These are phyloP conservation scores for Sweltsa coloradensis DNA, from an alignment of 1,140 invertebrate genomes.

Conservation along the genomic window DNA sequence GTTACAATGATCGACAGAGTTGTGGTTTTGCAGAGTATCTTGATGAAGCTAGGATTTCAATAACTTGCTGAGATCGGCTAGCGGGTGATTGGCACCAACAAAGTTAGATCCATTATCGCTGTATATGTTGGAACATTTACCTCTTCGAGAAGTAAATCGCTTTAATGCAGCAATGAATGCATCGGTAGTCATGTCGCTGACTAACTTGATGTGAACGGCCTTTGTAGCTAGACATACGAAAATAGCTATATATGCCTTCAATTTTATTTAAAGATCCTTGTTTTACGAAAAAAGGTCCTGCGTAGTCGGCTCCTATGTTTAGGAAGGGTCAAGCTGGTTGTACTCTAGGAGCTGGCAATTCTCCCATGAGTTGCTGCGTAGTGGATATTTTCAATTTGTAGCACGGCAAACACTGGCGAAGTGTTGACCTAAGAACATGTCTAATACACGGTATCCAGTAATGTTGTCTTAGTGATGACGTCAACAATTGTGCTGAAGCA, in stretches of 20 bases:
- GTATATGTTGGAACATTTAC: constrained; percentile 17
- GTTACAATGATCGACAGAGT: too few species aligned
- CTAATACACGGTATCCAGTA: background rate
- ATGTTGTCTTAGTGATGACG: background rate
- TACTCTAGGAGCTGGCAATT: background rate
- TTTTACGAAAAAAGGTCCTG: constrained; percentile 22
- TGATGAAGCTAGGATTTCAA: background rate
- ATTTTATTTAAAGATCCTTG: constrained; percentile 17
- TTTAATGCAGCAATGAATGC: constrained; percentile 21
- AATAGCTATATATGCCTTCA: constrained; percentile 19
- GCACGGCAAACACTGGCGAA: background rate
- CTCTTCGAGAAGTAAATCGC: constrained; percentile 24
- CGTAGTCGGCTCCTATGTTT: constrained; percentile 22
- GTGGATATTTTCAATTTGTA: background rate
- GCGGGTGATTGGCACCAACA: constrained; percentile 18
- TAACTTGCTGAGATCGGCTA: constrained; percentile 3
- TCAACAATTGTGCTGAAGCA: too few species aligned
- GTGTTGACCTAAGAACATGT: background rate
- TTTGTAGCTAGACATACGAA: constrained; percentile 18
- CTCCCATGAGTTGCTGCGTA: background rate
- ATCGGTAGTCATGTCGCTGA: constrained; percentile 15
- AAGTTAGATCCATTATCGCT: constrained; percentile 27
- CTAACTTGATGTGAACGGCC: constrained; percentile 24
- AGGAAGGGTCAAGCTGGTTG: background rate
- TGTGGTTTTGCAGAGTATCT: too few species aligned